Evolutionary conservation across 2,113 vertebrate genomes (phyloP).

Genomic region (Guaruba guarouba): DNA sequence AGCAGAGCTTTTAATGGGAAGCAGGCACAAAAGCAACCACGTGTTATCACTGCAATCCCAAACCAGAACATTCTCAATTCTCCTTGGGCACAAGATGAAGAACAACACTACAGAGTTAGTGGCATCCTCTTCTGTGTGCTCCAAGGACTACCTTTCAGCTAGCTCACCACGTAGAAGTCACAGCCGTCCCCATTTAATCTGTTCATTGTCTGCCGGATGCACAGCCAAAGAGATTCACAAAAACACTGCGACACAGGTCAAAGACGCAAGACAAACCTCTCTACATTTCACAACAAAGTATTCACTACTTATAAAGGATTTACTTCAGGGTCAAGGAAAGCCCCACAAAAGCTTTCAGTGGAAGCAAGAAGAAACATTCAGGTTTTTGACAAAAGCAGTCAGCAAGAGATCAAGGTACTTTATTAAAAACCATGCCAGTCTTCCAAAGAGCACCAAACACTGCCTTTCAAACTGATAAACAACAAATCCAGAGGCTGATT

Average conservation of each 20-base stretch:
- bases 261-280: neutral
- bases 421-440: neutral
- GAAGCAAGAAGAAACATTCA: neutral
- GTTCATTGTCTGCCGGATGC: neutral
- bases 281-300: neutral
- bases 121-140: neutral
- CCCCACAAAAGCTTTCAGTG: neutral
- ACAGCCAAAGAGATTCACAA: neutral
- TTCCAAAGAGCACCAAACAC: neutral
- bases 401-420: neutral
- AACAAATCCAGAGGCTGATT: neutral
- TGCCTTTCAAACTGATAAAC: neutral
- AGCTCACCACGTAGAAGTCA: neutral
- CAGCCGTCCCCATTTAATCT: neutral
- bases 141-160: neutral
- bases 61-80: neutral
- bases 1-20: neutral
- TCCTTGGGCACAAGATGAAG: neutral
- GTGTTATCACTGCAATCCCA: neutral
- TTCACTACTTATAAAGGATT: neutral
- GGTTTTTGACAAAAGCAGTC: neutral
- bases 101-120: neutral
- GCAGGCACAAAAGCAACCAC: neutral
- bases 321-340: constrained; percentile 8
- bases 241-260: neutral